phyloP scores from a whole-genome alignment of 2,797 vertebrate genomes.

The Gambusia yucatana region DNA sequence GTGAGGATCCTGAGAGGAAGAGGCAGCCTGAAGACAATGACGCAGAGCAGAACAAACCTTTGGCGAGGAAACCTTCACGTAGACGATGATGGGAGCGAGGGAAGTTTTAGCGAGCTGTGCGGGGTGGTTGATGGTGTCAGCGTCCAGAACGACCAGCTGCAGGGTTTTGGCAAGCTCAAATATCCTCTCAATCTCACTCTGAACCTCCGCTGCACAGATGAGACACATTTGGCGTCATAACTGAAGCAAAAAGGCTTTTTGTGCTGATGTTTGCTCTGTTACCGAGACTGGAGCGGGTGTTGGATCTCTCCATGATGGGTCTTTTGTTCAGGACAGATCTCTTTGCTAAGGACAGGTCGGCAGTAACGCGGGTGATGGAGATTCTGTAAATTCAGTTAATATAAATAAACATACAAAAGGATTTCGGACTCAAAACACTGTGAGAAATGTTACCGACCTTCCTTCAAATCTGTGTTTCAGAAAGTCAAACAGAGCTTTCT shows the following conservation, averaged over 20 bases:
- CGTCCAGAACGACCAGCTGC: slow-evolving; percentile 93
- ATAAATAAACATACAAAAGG: not conserved
- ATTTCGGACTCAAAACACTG: not conserved
- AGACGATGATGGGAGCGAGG: slow-evolving; percentile 93
- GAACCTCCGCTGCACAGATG: slow-evolving; percentile 88
- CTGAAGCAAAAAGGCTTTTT: not conserved
- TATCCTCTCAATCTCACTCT: slow-evolving; percentile 97
- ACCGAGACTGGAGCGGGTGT: slow-evolving; percentile 94
- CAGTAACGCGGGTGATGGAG: slow-evolving; percentile 95
- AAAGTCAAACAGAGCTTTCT: slow-evolving; percentile 98
- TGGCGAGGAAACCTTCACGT: slow-evolving; percentile 95
- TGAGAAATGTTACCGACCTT: slow-evolving; percentile 81
- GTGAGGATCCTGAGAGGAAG: not conserved
- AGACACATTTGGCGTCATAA: not conserved
- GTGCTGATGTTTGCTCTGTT: slow-evolving; percentile 44
- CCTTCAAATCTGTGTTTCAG: slow-evolving; percentile 97
- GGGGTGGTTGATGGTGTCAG: slow-evolving; percentile 96
- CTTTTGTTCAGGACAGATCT: slow-evolving; percentile 96
- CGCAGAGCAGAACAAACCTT: slow-evolving; percentile 80
- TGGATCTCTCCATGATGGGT: slow-evolving; percentile 95
- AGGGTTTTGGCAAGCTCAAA: slow-evolving; percentile 96
- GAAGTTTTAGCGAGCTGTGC: slow-evolving; percentile 96
- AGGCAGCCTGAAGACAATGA: not conserved
- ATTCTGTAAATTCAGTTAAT: slow-evolving; percentile 78
- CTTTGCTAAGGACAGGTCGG: slow-evolving; percentile 94